Evolutionary conservation across 23 tunicate genomes (phyloP), one percentile per base, ranked within the genome.

Genomic region (Halocynthia roretzi): DNA sequence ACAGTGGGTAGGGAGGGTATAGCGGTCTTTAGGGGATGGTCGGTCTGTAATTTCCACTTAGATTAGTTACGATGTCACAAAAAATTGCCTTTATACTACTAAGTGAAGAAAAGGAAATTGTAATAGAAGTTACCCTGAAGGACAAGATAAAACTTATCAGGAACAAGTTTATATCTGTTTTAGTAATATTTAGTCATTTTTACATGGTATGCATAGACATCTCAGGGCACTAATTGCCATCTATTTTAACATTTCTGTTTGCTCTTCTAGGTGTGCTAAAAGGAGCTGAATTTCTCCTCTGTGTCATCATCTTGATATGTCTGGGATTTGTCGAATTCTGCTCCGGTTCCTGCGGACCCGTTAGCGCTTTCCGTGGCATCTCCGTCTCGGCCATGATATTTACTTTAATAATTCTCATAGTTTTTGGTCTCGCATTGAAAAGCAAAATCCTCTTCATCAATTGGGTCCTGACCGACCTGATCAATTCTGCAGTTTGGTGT

Each of bases 381-480:
- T 70, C 77, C 31, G 82, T 87, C 19, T 70, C 76, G 7, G 83
- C 86, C 6, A 69, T 87, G 44, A 61, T 87, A 12, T 50, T 77
- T 56, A 87, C 93, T 8, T 23, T 57, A 8, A 48, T 77, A 7
- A 50, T 82, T 19, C 71, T 73, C 50, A 44, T 87, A 53, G 72
- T 87, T 49, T 82, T 51, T 62, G 86, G 78, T 7, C 77, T 87
- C 51, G 54, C 51, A 18, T 48, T 87, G 20, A 75, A 82, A 6
- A 60, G 19, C 53, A 82, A 82, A 77, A 17, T 84, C 55, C 60
- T 51, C 54, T 48, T 87, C 56, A 71, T 87, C 60, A 71, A 87
- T 57, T 87, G 93, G 93, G 83, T 80, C 8, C 50, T 77, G 58
- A 87, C 83, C 12, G 93, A 87, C 50, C 51, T 82, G 8, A 71